phyloP scores from a whole-genome alignment of 2,888 invertebrate species.

The Fragum fragum region DNA sequence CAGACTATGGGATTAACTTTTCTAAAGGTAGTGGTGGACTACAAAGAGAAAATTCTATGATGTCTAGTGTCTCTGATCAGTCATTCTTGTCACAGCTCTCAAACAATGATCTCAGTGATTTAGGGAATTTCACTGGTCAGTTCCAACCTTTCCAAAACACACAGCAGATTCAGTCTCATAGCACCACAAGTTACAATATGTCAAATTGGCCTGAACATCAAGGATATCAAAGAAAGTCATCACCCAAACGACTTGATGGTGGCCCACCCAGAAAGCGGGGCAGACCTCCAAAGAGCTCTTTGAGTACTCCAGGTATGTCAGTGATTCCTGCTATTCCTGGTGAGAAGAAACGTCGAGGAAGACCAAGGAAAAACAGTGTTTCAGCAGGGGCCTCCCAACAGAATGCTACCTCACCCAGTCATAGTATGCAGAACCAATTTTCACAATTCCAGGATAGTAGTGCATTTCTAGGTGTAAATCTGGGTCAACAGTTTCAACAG shows the following conservation, averaged over 20 bases:
- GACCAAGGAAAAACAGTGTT: conserved; percentile 46
- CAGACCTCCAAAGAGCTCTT: conserved; percentile 40
- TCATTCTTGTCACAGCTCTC: conserved; percentile 44
- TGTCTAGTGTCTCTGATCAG: conserved; percentile 12
- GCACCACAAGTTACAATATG: conserved; percentile 34
- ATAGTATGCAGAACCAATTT: conserved; percentile 13
- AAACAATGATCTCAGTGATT: conserved; percentile 32
- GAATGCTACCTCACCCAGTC: conserved; percentile 17
- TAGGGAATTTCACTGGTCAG: conserved; percentile 25
- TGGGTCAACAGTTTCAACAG: conserved; percentile 31
- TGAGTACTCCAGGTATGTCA: conserved; percentile 35
- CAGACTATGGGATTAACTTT: conserved; percentile 62
- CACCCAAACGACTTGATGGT: conserved; percentile 2
- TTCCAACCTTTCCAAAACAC: conserved; percentile 1
- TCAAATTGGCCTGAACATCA: conserved; percentile 49
- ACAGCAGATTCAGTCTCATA: conserved; percentile 21
- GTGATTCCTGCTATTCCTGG: conserved; percentile 23
- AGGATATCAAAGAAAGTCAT: neutral
- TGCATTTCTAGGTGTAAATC: conserved; percentile 8
- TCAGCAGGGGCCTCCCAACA: neutral
- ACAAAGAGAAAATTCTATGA: neutral
- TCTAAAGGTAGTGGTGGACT: conserved; percentile 30
- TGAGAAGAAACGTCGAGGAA: conserved; percentile 39
- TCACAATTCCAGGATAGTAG: conserved; percentile 11
- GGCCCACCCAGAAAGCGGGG: conserved; percentile 31